Base-by-base conservation (phyloP, 2,888 invertebrate genomes). In the Hecatera dysodea region DNA sequence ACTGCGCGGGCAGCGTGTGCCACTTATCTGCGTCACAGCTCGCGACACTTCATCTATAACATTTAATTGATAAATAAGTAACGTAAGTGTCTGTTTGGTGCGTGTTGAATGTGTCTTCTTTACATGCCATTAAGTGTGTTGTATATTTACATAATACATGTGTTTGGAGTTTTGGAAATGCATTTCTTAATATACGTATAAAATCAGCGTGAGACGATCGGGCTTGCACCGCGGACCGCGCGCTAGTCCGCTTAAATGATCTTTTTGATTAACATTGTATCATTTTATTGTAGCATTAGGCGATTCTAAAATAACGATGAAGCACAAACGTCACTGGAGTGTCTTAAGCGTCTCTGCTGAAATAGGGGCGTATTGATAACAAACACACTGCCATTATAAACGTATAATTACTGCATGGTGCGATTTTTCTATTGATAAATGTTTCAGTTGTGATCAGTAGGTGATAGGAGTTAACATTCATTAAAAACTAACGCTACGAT, bases 181-280 rank as follows among this genome's bases (percentile, higher is more conserved):
- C 93, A 95, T 94, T 95, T 95, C 93, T 94, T 94, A 93, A 92
- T 92, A 93, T 94, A 95, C 91, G 92, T 94, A 92, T 91, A 88
- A 90, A 86, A 90, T 87, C 88, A 88, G 88, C 87, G 92, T 87
- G 90, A 89, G 85, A 91, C 93, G 93, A 93, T 92, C 90, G 89
- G 83, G 93, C 93, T 92, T 90, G 94, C 95, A 94, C 95, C 95
- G 93, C 93, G 95, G 95, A 88, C 91, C 93, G 92, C 89, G 93
- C 90, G 94, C 93, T 94, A 93, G 94, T 89, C 88, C 88, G 92
- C 93, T 90, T 79, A 68, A 84, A 84, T 83, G 86, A 91, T 89
- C 80, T 86, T 88, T 90, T 91, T 88, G 89, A 91, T 86, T 89
- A 57, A 74, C 65, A 78, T 75, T 72, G 36, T 69, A 89, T 91